Evolutionary conservation across 2,888 invertebrate species (phyloP).

Genomic region (Bellardia bayeri): DNA sequence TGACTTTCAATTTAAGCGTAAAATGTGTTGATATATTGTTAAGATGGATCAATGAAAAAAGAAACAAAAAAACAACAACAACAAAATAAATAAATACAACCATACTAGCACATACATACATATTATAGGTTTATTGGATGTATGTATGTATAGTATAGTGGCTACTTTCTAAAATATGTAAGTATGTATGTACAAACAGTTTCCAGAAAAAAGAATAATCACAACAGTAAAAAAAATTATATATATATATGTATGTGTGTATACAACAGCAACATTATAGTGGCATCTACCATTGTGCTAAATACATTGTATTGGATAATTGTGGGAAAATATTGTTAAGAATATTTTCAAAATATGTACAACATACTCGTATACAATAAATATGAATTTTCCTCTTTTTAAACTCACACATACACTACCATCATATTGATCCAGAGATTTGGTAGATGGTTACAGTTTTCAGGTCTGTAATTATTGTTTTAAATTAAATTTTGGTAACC

Average conservation of each 20-base stretch:
- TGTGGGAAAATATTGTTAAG: constrained; percentile 24
- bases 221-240: constrained; percentile 13
- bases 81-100: background rate
- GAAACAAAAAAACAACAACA: background rate
- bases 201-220: constrained; percentile 4
- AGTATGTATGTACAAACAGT: constrained; percentile 12
- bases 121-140: too few species aligned
- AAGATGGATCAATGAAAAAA: constrained; percentile 13
- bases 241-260: background rate
- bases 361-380: too few species aligned
- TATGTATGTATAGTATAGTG: too few species aligned
- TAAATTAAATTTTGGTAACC: too few species aligned
- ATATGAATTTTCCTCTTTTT: background rate
- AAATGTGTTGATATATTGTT: constrained; percentile 61
- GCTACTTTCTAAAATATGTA: constrained; percentile 66
- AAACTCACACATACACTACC: background rate
- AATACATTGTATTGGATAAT: constrained; percentile 31
- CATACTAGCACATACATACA: too few species aligned
- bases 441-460: background rate
- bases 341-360: background rate
- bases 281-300: constrained; percentile 42
- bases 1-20: constrained; percentile 62
- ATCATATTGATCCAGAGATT: constrained; percentile 11
- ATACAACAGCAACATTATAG: constrained; percentile 14
- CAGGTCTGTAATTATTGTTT: background rate